These are phyloP conservation scores for Eilema sororculum DNA, from an alignment of 2,888 invertebrate genomes.

Conservation along the genomic window DNA sequence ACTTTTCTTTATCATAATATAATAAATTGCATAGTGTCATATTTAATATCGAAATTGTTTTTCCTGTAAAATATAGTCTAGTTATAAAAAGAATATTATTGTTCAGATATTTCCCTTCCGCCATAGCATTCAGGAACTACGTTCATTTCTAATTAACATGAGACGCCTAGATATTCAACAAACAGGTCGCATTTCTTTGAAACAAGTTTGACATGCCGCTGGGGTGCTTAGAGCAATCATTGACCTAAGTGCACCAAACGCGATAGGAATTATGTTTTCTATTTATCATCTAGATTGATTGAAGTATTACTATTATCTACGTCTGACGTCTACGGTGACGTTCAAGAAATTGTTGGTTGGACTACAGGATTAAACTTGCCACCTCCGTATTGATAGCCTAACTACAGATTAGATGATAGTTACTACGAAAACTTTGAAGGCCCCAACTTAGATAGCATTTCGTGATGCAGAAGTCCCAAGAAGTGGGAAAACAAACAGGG, in stretches of 20 bases:
- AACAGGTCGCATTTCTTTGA: neutral
- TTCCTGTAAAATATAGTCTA: too few species aligned
- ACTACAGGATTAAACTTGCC: too few species aligned
- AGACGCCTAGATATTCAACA: neutral
- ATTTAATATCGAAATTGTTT: too few species aligned
- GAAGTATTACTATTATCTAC: neutral
- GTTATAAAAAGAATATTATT: neutral
- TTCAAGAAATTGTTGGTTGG: too few species aligned
- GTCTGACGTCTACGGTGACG: neutral
- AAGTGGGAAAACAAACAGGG: too few species aligned
- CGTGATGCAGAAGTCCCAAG: too few species aligned
- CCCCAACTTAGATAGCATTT: too few species aligned
- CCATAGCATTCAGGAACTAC: conserved; percentile 4
- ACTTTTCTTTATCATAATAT: too few species aligned
- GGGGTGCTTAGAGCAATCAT: neutral
- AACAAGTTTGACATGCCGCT: conserved; percentile 9
- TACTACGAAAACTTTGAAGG: too few species aligned
- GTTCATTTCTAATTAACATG: neutral
- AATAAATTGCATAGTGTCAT: too few species aligned
- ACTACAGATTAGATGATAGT: too few species aligned
- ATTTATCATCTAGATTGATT: neutral
- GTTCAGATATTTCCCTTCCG: neutral
- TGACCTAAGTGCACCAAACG: neutral
- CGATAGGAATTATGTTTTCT: neutral
- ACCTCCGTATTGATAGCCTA: too few species aligned